Evolutionary conservation across 2,888 invertebrate genomes (phyloP).

Genomic region (Macrosoma leucophasiata): DNA sequence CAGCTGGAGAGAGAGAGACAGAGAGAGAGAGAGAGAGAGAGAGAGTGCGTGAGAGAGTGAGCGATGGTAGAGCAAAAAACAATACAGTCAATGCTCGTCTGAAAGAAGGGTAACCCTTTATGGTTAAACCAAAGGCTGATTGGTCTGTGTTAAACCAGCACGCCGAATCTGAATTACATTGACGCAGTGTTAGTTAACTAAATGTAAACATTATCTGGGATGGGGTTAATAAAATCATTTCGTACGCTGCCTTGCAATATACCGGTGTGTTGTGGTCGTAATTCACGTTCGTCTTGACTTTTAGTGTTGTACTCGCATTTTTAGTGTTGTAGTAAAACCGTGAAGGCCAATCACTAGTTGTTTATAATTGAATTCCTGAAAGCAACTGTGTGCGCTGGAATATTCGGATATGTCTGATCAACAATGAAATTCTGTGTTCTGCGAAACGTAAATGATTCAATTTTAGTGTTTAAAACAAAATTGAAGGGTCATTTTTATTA

Average conservation of each 20-base stretch:
- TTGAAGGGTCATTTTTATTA: too few species aligned
- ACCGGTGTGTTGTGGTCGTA: conserved; percentile 42
- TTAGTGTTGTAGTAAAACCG: conserved; percentile 55
- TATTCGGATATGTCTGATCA: too few species aligned
- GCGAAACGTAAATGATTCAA: too few species aligned
- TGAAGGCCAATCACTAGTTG: conserved; percentile 52
- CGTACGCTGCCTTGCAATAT: conserved; percentile 44
- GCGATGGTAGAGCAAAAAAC: too few species aligned
- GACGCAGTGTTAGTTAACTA: conserved; percentile 26
- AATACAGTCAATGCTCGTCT: too few species aligned
- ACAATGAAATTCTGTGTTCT: too few species aligned
- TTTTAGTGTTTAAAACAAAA: too few species aligned
- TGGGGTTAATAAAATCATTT: conserved; percentile 67
- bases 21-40: too few species aligned
- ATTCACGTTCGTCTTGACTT: conserved; percentile 54
- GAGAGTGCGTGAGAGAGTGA: too few species aligned
- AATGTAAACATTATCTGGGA: conserved; percentile 46
- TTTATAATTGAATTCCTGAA: conserved; percentile 32
- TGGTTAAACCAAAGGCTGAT: too few species aligned
- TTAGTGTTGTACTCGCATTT: conserved; percentile 59
- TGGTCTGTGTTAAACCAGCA: conserved; percentile 1
- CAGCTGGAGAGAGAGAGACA: too few species aligned
- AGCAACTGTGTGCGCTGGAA: conserved; percentile 8
- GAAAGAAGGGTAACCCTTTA: too few species aligned
- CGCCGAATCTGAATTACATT: conserved; percentile 20